A percentile compares a stretch with the other conserved stretches of the same genome.
These are phyloP conservation scores for Choloepus hoffmanni DNA, from an alignment of 2,113 vertebrate species.

Conservation along the genomic window DNA sequence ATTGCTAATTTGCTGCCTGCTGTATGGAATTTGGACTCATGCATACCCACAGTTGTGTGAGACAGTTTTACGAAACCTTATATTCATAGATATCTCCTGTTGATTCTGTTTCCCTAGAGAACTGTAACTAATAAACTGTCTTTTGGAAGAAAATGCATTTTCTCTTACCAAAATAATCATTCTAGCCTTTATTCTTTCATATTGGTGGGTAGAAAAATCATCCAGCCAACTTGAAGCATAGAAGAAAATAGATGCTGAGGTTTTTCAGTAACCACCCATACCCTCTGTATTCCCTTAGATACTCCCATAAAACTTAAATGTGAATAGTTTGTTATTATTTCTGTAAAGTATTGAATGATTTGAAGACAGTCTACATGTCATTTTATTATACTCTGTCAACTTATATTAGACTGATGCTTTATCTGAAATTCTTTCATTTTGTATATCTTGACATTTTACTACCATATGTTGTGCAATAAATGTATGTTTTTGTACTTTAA, in stretches of 20 bases:
- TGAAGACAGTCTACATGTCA: conserved; percentile 84
- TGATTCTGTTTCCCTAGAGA: too few relatives aligned
- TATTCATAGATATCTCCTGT: too few relatives aligned
- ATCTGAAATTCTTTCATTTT: conserved; percentile 93
- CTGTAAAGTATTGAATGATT: conserved; percentile 86
- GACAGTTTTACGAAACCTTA: too few relatives aligned
- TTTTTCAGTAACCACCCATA: conserved; percentile 78
- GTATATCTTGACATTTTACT: conserved; percentile 91
- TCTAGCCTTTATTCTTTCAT: conserved; percentile 77
- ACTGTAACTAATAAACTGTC: too few relatives aligned
- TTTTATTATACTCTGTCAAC: conserved; percentile 86
- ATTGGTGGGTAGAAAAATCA: conserved; percentile 61
- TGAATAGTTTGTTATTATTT: conserved; percentile 87
- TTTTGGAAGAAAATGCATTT: conserved; percentile 78
- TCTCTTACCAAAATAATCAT: conserved; percentile 77
- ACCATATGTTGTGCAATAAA: conserved; percentile 91
- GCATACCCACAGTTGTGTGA: too few relatives aligned
- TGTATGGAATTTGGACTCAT: too few relatives aligned
- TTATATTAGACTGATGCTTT: conserved; percentile 88
- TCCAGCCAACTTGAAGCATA: conserved; percentile 57
- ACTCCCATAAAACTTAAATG: conserved; percentile 83
- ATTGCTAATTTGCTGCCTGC: too few relatives aligned
- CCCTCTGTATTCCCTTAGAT: conserved; percentile 80
- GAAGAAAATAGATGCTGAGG: conserved; percentile 72
- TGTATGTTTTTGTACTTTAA: conserved; percentile 98